Conservation (phyloP, 2,113 vertebrate species). For the Silurus glanis region DNA sequence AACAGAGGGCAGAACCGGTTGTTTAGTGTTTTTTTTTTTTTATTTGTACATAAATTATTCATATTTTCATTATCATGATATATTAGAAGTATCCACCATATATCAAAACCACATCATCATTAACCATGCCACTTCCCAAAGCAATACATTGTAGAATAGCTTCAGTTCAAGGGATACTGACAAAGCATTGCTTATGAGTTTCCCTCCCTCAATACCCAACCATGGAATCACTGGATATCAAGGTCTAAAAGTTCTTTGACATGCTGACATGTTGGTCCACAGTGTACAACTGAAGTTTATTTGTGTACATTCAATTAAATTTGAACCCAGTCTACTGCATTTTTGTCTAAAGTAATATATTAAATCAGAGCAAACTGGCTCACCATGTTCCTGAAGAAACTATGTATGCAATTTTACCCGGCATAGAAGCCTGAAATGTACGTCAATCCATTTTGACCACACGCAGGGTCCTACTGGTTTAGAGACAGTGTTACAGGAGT, state of each 20-base stretch:
- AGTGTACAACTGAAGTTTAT: conserved; percentile 13
- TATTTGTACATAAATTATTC: background rate
- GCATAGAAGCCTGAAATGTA: conserved; percentile 90
- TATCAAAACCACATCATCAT: background rate
- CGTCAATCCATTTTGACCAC: conserved; percentile 80
- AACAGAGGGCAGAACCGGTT: background rate
- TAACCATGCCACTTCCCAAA: background rate
- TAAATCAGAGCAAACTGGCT: conserved; percentile 38
- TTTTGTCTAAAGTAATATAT: conserved; percentile 5
- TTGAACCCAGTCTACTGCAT: background rate
- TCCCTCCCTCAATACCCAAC: conserved; percentile 54
- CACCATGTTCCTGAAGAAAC: conserved; percentile 80
- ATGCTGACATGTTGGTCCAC: conserved; percentile 14
- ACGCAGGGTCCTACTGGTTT: conserved; percentile 88
- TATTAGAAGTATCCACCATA: background rate
- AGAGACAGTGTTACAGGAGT: conserved; percentile 76
- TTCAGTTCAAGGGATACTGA: conserved; percentile 66
- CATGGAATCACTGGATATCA: conserved; percentile 63
- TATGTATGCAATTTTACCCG: conserved; percentile 77
- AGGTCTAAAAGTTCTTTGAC: background rate
- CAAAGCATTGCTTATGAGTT: conserved; percentile 73
- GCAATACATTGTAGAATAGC: conserved; percentile 63
- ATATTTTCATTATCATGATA: background rate
- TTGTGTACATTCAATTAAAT: background rate
- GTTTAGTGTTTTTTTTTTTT: background rate